Percentiles rank a stretch among this genome's conserved stretches.
These are phyloP conservation scores for Dyspetes luteomarginatus DNA, from an alignment of 2,888 invertebrate genomes.

Conservation along the genomic window DNA sequence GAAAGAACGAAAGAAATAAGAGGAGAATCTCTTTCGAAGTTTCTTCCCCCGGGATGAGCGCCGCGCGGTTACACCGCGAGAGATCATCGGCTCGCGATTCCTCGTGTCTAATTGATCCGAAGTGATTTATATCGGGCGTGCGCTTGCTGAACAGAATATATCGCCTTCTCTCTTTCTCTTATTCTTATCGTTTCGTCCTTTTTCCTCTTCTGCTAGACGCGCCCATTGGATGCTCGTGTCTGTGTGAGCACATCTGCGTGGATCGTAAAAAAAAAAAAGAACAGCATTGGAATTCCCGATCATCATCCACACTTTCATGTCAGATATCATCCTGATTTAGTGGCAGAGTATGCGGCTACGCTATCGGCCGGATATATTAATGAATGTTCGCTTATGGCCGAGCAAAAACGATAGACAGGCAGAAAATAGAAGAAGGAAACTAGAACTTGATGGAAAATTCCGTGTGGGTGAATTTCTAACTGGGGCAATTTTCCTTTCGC, in stretches of 20 bases:
- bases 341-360: too few species aligned
- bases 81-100: slow-evolving; percentile 79
- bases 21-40: not conserved
- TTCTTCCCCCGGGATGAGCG: slow-evolving; percentile 5
- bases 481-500: too few species aligned
- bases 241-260: not conserved
- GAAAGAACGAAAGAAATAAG: slow-evolving; percentile 30
- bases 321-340: not conserved
- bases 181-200: not conserved
- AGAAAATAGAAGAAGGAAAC: too few species aligned
- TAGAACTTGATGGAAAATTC: too few species aligned
- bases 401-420: slow-evolving; percentile 16
- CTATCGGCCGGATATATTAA: too few species aligned
- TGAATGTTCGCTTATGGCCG: slow-evolving; percentile 68
- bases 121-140: slow-evolving; percentile 79
- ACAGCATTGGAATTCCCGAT: not conserved
- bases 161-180: slow-evolving; percentile 65
- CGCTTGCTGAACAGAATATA: slow-evolving; percentile 68
- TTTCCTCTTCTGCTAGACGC: not conserved
- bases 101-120: slow-evolving; percentile 81
- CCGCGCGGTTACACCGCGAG: slow-evolving; percentile 62
- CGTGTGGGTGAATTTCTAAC: too few species aligned
- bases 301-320: not conserved
- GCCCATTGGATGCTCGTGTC: not conserved
- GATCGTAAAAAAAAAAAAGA: not conserved